These are phyloP conservation scores for Schlechtendalia chinensis DNA, from an alignment of 1,140 invertebrate genomes.

Conservation along the genomic window DNA sequence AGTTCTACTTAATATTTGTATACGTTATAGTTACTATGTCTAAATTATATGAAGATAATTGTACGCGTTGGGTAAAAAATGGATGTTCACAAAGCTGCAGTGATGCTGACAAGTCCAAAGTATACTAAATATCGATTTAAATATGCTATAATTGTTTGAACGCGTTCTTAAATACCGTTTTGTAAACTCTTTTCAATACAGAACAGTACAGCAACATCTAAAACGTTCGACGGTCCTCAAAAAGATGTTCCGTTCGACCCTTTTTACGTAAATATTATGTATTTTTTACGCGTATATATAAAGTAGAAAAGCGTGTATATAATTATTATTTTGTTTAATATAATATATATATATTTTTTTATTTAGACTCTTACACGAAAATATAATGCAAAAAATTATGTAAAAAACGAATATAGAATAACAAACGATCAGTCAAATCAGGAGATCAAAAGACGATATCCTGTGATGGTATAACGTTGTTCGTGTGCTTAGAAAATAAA, in stretches of 20 bases:
- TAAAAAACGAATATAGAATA: background rate
- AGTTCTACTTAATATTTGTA: background rate
- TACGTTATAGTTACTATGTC: background rate
- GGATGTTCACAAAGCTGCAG: background rate
- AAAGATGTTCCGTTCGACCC: background rate
- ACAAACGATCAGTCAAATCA: background rate
- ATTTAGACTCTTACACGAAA: background rate
- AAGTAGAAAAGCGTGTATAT: too few species aligned
- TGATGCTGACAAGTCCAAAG: background rate
- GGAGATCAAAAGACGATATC: background rate
- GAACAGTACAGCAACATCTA: background rate
- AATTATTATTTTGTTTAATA: background rate
- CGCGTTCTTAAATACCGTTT: background rate
- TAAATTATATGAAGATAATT: background rate
- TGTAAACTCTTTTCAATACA: background rate
- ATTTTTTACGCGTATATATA: background rate
- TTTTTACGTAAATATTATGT: slow-evolving; percentile 20
- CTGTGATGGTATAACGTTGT: background rate
- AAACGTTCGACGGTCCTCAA: background rate
- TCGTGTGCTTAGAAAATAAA: background rate
- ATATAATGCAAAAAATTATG: background rate
- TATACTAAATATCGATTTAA: background rate
- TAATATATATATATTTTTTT: background rate
- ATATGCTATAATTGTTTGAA: background rate
- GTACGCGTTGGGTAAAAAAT: background rate